These are phyloP conservation scores for Notodonta dromedarius DNA, from an alignment of 2,888 invertebrate species.

Conservation along the genomic window DNA sequence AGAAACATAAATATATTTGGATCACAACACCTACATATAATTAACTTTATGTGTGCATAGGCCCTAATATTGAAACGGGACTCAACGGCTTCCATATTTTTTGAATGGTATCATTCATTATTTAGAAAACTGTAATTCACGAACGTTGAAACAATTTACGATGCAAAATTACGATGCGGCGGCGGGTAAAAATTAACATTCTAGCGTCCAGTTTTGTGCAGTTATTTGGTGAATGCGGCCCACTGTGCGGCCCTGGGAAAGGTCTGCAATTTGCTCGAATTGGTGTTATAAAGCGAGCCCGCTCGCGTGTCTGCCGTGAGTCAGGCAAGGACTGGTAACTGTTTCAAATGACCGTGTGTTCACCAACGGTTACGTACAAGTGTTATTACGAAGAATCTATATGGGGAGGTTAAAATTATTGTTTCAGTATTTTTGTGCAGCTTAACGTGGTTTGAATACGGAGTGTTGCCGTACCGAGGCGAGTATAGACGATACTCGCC, in stretches of 20 bases:
- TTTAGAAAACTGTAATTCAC: conserved; percentile 39
- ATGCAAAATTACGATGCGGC: conserved; percentile 47
- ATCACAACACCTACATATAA: too few species aligned
- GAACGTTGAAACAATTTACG: conserved; percentile 44
- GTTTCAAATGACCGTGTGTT: conserved; percentile 54
- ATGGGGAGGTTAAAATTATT: conserved; percentile 10
- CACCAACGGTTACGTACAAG: conserved; percentile 27
- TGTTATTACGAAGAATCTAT: conserved; percentile 33
- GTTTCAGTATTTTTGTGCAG: conserved; percentile 12
- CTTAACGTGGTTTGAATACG: neutral
- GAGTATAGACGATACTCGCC: too few species aligned
- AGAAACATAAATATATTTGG: too few species aligned
- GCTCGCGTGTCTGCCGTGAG: conserved; percentile 50
- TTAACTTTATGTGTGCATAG: too few species aligned
- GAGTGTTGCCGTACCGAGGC: conserved; percentile 7
- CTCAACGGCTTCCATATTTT: conserved; percentile 31
- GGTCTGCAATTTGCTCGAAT: conserved; percentile 46
- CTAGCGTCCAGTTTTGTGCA: conserved; percentile 40
- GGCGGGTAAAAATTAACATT: conserved; percentile 44
- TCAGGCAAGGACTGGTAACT: conserved; percentile 41
- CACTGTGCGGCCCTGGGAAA: conserved; percentile 16
- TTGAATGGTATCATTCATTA: conserved; percentile 46
- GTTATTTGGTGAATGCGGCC: conserved; percentile 31
- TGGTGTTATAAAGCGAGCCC: conserved; percentile 39
- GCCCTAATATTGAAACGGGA: conserved; percentile 27